Evolutionary conservation across 2,113 vertebrate species (phyloP).

Genomic region (Todiramphus saurophagus): DNA sequence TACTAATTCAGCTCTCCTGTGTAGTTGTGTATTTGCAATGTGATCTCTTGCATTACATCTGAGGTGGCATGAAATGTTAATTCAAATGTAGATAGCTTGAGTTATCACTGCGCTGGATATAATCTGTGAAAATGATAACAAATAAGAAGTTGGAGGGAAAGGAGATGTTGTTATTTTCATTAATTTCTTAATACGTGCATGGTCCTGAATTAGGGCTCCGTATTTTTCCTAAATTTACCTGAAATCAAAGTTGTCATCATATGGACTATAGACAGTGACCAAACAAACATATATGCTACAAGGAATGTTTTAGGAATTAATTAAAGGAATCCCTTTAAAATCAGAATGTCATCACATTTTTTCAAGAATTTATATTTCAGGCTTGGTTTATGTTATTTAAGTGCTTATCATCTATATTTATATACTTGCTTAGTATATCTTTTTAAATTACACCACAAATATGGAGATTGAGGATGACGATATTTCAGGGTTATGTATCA

Average conservation of each 20-base stretch:
- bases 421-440: background rate
- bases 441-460: constrained; percentile 17
- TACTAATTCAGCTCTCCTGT: background rate
- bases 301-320: background rate
- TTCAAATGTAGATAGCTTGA: background rate
- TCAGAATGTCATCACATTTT: background rate
- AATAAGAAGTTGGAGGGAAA: background rate
- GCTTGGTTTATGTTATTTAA: background rate
- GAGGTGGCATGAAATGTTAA: background rate
- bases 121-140: background rate
- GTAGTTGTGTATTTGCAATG: background rate
- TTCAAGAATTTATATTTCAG: background rate
- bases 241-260: background rate
- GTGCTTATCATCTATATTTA: background rate
- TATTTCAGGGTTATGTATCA: too few species aligned
- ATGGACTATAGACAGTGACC: background rate
- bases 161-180: background rate
- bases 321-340: background rate
- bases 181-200: background rate
- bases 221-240: background rate
- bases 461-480: too few species aligned
- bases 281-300: background rate
- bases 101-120: background rate
- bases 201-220: background rate
- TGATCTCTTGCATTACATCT: background rate